phyloP scores from a whole-genome alignment of 2,797 vertebrate species.

The Tachyglossus aculeatus region DNA sequence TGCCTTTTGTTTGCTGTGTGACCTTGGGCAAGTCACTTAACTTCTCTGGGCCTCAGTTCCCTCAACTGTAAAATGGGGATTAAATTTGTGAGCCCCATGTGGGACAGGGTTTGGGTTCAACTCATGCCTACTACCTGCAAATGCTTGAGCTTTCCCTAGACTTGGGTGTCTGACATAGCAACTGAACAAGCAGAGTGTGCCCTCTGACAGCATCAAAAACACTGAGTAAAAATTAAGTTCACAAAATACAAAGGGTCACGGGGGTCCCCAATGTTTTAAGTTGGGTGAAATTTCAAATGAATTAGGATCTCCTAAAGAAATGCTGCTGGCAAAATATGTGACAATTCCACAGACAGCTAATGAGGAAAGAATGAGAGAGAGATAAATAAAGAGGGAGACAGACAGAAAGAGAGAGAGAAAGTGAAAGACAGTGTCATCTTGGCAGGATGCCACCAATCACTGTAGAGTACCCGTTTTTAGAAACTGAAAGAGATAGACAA shows the following conservation, averaged over 20 bases:
- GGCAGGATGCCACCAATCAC: conserved; percentile 37
- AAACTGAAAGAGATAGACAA: conserved; percentile 29
- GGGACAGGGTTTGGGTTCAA: no score
- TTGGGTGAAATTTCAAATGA: conserved; percentile 56
- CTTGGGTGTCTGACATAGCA: neutral
- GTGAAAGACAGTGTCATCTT: conserved; percentile 53
- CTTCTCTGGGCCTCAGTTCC: no score
- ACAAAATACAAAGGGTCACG: conserved; percentile 46
- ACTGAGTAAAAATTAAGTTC: conserved; percentile 57
- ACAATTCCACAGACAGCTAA: conserved; percentile 65
- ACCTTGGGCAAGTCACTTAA: no score
- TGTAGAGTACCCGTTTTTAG: conserved; percentile 46
- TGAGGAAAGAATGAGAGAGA: conserved; percentile 59
- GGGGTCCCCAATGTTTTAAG: conserved; percentile 41
- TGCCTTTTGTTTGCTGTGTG: no score
- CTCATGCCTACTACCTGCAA: neutral
- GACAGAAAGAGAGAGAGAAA: conserved; percentile 52
- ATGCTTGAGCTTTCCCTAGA: conserved; percentile 11
- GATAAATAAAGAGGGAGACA: conserved; percentile 53
- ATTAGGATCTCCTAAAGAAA: conserved; percentile 49
- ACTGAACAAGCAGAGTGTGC: conserved; percentile 18
- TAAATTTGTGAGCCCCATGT: no score
- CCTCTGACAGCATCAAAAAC: conserved; percentile 62
- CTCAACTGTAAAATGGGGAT: no score
- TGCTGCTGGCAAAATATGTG: conserved; percentile 56